Base-by-base conservation (phyloP, 2,888 invertebrate genomes). In the Drosophila paranaensis region DNA sequence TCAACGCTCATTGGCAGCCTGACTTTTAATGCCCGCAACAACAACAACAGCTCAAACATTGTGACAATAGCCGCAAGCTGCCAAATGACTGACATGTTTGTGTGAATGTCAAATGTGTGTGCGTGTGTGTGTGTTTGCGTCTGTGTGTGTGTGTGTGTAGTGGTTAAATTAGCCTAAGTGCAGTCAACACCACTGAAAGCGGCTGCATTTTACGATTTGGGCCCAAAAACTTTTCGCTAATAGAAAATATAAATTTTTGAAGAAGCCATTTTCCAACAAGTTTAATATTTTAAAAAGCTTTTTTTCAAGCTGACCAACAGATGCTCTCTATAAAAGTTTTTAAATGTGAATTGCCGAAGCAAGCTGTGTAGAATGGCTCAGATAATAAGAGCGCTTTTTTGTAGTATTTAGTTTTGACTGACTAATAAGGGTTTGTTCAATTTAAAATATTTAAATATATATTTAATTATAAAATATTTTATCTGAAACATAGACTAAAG, bases 131-230 rank as follows among this genome's bases (percentile, higher is more conserved):
- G 81, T 81, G 50, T 51, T 54, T 46, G 16, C 20, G 13, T 58
- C 6, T 30, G n/a, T 58, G 62, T 72, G 79, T 61, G 42, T 43
- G 30, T 53, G 43, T 58, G 70, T 69, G 84, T 74, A 61, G 83
- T 71, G 83, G 83, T 84, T 79, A 79, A 86, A 88, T 84, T 88
- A 88, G 83, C 72, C 89, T 71, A 83, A 84, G 87, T 88, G 83
- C 81, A 81, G 68, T 74, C 74, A 77, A 72, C 61, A 43, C 60
- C 62, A 80, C 39, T 46, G 42, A 63, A 65, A 57, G 40, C 60
- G 70, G 45, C 51, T 46, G 78, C 72, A 68, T 83, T 81, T 87
- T 81, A 86, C 74, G 77, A 75, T 46, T 51, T 61, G 58, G 11
- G 53, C 37, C 43, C 33, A 33, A 58, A 71, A 79, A 77, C 62